These are phyloP conservation scores for Rhamphomyia laevipes DNA, from an alignment of 2,888 invertebrate genomes.

Conservation along the genomic window DNA sequence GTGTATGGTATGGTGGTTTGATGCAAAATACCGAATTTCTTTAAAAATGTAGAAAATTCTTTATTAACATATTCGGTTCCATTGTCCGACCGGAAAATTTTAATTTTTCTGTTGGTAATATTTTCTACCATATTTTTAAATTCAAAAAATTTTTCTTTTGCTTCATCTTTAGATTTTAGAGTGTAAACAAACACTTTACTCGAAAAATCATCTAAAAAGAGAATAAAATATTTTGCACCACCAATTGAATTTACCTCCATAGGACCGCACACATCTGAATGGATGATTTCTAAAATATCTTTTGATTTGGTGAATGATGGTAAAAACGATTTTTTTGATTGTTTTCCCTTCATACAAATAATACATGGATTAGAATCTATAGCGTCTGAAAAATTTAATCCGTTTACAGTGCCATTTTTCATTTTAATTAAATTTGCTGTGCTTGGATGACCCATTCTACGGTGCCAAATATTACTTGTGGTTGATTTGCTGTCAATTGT, in stretches of 20 bases:
- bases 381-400: too few relatives aligned
- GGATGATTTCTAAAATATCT: constrained; percentile 11
- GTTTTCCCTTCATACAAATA: too few relatives aligned
- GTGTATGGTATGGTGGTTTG: constrained; percentile 8
- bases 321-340: neutral
- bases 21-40: neutral
- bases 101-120: constrained; percentile 1
- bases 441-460: too few relatives aligned
- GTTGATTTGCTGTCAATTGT: too few relatives aligned
- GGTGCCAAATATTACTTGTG: too few relatives aligned
- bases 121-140: neutral
- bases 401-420: too few relatives aligned
- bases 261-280: constrained; percentile 2
- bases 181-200: neutral
- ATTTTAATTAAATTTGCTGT: too few relatives aligned
- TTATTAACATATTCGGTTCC: constrained; percentile 3
- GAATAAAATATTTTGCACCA: neutral
- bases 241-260: constrained; percentile 13
- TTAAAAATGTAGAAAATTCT: neutral
- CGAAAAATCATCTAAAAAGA: neutral
- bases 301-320: constrained; percentile 9
- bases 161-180: neutral
- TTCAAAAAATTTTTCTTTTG: neutral
- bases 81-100: constrained; percentile 2
- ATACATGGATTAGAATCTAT: too few relatives aligned